Evolutionary conservation across 2,797 vertebrate genomes (phyloP).

Genomic region (Anguilla obscura): DNA sequence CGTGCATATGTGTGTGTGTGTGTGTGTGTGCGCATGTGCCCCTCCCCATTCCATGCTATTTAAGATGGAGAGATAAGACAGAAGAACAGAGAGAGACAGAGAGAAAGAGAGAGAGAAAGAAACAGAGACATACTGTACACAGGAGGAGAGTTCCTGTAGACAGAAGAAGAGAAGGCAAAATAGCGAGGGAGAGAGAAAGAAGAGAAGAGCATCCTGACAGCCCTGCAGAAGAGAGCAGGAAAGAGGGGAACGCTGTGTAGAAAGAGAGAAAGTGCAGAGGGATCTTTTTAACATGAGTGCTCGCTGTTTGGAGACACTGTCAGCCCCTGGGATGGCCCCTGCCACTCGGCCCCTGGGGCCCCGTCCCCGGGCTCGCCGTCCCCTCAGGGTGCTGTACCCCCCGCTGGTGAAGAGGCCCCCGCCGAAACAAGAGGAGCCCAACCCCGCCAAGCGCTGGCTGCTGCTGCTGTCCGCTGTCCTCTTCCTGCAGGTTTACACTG

Average conservation of each 20-base stretch:
- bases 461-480: slow-evolving; percentile 64
- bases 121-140: not conserved
- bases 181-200: not conserved
- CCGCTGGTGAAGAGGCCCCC: slow-evolving; percentile 52
- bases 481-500: slow-evolving; percentile 72
- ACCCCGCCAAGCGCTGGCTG: slow-evolving; percentile 66
- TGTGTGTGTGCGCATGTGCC: slow-evolving; percentile 37
- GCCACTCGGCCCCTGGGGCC: slow-evolving; percentile 27
- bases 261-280: not conserved
- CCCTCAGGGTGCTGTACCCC: slow-evolving; percentile 68
- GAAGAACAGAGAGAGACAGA: slow-evolving; percentile 19
- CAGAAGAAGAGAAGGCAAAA: not conserved
- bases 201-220: not conserved
- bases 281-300: slow-evolving; percentile 5
- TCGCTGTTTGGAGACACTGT: slow-evolving; percentile 37
- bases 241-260: not conserved
- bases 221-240: not conserved
- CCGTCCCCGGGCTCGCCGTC: slow-evolving; percentile 42
- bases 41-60: slow-evolving; percentile 44
- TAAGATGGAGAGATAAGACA: slow-evolving; percentile 41
- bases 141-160: not conserved
- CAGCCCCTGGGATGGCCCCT: slow-evolving; percentile 34
- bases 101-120: slow-evolving; percentile 24
- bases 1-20: not conserved
- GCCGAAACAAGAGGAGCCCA: slow-evolving; percentile 51